Evolutionary conservation across 2,888 invertebrate species (phyloP), one percentile per base, ranked within the genome.

Genomic region (Bunonema sp.): DNA sequence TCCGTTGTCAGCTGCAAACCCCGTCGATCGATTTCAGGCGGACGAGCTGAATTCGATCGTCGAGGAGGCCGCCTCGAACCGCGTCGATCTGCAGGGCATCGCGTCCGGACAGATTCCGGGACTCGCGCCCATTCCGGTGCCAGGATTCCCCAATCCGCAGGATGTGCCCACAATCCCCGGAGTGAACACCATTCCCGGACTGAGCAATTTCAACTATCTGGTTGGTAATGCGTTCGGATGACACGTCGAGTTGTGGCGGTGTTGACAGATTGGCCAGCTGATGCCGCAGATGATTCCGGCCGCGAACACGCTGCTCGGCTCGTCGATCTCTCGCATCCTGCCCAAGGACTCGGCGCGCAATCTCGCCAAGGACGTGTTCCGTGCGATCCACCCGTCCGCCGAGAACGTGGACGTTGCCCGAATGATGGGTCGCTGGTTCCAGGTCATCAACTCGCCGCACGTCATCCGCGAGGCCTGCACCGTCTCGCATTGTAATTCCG

Each of bases 401-500:
- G 66, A 64, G 34, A 59, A 59, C 45, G 66, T 68, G 16, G 68
- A 68, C 22, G 61, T 61, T 28, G 65, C 63, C 23, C 46, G 68
- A 30, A 68, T 68, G 68, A 68, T 68, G 68, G 68, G 68, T 37
- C 50, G 68, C 39, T 68, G 68, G 68, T 68, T 68, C 53, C 68
- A 69, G 50, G 68, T 68, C n/a, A 69, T 68, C 49, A 68, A 63
- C 50, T 59, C 59, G 16, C 68, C 68, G 32, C 68, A 68, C 44
- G 68, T 68, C 29, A 69, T 68, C 41, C 55, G 66, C 15, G 68
- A 68, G 44, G 68, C 68, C 15, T 68, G 68, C 54, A 63, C 68
- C 43, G 67, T 68, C 8, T 56, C 67, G 32, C 68, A 68, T 46
- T 68, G 66, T 66, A 26, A 48, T 39, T 34, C n/a, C 4, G 21